phyloP scores from a whole-genome alignment of 2,797 vertebrate species.

The Epinephelus awoara region DNA sequence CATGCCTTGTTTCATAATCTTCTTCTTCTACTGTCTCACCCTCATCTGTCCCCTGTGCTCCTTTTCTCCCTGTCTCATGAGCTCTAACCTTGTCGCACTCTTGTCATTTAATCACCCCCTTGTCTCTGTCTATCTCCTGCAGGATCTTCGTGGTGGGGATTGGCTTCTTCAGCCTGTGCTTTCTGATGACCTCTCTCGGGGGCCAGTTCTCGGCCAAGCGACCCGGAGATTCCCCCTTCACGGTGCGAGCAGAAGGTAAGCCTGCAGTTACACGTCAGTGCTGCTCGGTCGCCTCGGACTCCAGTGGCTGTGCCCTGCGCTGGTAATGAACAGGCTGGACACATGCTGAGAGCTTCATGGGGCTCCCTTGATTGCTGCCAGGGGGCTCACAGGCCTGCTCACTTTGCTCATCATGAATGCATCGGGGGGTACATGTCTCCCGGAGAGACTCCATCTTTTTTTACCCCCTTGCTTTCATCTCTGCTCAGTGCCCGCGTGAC shows the following conservation, averaged over 20 bases:
- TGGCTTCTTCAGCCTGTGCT: slow-evolving; percentile 98
- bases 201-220: slow-evolving; percentile 95
- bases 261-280: slow-evolving; percentile 18
- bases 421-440: slow-evolving; percentile 15
- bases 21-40: not conserved
- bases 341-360: slow-evolving; percentile 60
- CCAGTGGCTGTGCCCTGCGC: slow-evolving; percentile 26
- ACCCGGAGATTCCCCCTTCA: slow-evolving; percentile 94
- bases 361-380: slow-evolving; percentile 72
- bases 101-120: slow-evolving; percentile 29
- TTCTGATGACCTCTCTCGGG: slow-evolving; percentile 98
- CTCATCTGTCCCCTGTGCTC: not conserved
- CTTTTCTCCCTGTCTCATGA: not conserved
- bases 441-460: slow-evolving; percentile 19
- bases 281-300: slow-evolving; percentile 32
- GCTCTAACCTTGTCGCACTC: slow-evolving; percentile 18
- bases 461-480: slow-evolving; percentile 25
- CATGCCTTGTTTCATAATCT: not conserved
- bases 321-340: slow-evolving; percentile 68
- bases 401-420: slow-evolving; percentile 62
- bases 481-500: slow-evolving; percentile 13
- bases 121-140: slow-evolving; percentile 51
- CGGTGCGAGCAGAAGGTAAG: slow-evolving; percentile 94
- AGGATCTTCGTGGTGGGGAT: slow-evolving; percentile 97
- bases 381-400: slow-evolving; percentile 62